Evolutionary conservation across 2,113 vertebrate species (phyloP).

Genomic region (Syrrhaptes paradoxus): DNA sequence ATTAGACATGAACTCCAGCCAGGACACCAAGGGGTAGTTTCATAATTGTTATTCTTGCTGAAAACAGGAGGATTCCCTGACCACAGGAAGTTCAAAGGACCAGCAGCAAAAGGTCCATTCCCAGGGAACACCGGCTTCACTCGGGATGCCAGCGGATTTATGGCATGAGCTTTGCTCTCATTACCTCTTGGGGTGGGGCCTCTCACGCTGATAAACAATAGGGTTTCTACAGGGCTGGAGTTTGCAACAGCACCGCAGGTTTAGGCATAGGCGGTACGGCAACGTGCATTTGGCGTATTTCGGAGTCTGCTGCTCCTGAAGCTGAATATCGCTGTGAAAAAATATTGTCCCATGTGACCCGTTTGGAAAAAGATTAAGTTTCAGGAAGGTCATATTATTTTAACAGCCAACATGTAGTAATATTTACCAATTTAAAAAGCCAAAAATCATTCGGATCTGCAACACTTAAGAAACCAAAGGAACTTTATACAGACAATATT

Average conservation of each 20-base stretch:
- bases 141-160: background rate
- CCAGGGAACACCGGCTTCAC: background rate
- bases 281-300: rapidly evolving
- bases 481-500: background rate
- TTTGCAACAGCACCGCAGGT: background rate
- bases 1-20: slow-evolving; percentile 9
- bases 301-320: background rate
- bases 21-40: background rate
- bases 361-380: background rate
- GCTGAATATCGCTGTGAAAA: rapidly evolving
- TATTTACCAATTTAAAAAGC: background rate
- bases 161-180: background rate
- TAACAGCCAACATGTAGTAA: background rate
- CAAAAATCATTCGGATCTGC: background rate
- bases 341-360: background rate
- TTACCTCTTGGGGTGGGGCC: background rate
- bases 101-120: background rate
- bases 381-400: background rate
- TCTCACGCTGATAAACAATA: background rate
- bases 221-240: background rate
- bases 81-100: slow-evolving; percentile 48
- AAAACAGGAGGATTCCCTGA: slow-evolving; percentile 12
- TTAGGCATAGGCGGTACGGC: background rate
- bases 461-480: background rate
- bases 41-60: background rate